Evolutionary conservation across 2,888 invertebrate genomes (phyloP), one percentile per base, ranked within the genome.

Genomic region (Ypsolopha sequella): DNA sequence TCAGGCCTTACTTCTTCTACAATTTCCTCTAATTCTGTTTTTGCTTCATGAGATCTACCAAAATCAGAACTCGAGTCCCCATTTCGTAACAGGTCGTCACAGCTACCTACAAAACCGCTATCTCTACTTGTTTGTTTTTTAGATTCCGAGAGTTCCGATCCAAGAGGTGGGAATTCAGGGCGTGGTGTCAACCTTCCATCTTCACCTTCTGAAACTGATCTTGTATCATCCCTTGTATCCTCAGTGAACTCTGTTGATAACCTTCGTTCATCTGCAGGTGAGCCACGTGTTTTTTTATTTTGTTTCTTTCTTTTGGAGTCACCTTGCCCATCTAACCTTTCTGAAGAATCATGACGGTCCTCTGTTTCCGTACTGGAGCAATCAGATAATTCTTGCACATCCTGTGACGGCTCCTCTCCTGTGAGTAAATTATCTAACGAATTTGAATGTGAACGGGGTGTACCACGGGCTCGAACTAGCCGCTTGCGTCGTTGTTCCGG

Each of bases 21-120:
- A 47, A 89, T 89, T 73, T 89, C 89, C 69, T 89, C 89, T 65
- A 89, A 73, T 66, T 89, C 88, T 56, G 77, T 70, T 76, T 88
- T 88, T 57, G 85, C 73, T 66, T 90, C 89, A 61, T 79, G 85
- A 61, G 87, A 80, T 54, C 84, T 80, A 41, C 74, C 68, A 58
- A 80, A 82, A 55, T 89, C 89, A 52, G 89, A 88, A 62, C 81
- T 81, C n/a, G 82, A 79, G 59, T 85, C 86, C 34, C 82, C 84
- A 62, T 91, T 91, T 70, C 93, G 91, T 41, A 95, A 79, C 54
- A 96, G 82, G 73, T 96, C 95, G 67, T 95, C 95, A 65, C 94
- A 95, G 70, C 95, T 95, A 6, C 95, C 95, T 48, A 95, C 92
- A 63, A 96, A 96, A 2, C 95, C 95, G 62, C 95, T 95, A 72